A percentile compares a stretch with the other conserved stretches of the same genome.
phyloP scores from a whole-genome alignment of 2,797 vertebrate genomes.

The Anniella stebbinsi region DNA sequence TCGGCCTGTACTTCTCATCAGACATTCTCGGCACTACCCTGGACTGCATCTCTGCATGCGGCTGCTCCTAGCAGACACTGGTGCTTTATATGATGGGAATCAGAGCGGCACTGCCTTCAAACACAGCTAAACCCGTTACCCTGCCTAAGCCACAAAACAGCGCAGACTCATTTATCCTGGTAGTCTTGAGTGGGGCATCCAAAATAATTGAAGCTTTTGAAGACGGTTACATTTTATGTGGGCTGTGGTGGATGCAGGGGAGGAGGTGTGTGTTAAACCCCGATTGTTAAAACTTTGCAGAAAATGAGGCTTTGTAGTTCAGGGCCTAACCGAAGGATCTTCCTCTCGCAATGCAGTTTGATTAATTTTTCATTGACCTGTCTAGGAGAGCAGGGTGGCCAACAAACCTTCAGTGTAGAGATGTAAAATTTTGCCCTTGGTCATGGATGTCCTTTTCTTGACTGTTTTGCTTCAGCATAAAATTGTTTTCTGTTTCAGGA shows the following conservation, averaged over 20 bases:
- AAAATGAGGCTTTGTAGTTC: not conserved
- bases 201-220: not conserved
- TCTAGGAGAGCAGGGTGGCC: not conserved
- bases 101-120: not conserved
- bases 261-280: not conserved
- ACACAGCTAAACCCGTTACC: not conserved
- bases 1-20: conserved; percentile 32
- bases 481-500: not conserved
- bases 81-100: not conserved
- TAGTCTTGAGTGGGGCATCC: not conserved
- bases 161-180: not conserved
- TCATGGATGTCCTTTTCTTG: not conserved
- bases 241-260: not conserved
- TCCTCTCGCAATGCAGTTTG: not conserved
- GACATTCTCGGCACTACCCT: not conserved
- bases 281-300: not conserved
- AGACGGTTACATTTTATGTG: not conserved
- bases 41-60: not conserved
- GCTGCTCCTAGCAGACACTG: not conserved
- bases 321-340: not conserved
- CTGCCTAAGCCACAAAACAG: not conserved
- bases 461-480: not conserved
- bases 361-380: not conserved
- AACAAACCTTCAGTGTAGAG: not conserved
- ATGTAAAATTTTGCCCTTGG: not conserved